Base-by-base conservation (phyloP, 2,113 vertebrate genomes). In the Sinosuthora webbiana region DNA sequence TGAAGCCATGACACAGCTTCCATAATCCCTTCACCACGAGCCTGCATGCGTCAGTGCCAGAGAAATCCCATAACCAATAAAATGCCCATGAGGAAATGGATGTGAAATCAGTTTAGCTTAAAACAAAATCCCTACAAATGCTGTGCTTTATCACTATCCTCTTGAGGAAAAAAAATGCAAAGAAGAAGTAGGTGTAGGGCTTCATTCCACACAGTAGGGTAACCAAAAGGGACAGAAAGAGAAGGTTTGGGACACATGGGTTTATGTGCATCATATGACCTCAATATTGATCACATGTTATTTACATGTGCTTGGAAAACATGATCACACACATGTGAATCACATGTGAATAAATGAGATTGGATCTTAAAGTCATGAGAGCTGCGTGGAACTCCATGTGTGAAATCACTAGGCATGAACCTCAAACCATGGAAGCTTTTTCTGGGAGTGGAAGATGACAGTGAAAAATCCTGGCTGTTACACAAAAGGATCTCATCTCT, bases 21-120 rank as follows among this genome's bases (percentile, higher is more conserved):
- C 95, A 83, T 44, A 92, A 85, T 93, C 37, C 88, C 78, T 95
- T 73, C 95, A 91, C 88, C 83, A 96, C 27, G 49, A 76, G 49
- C 70, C 81, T 86, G 84, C 91, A 76, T 92, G 94, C 91, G 1
- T 57, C 93, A 94, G 79, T 93, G 63, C 41, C 63, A 85, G 87
- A 92, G 80, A 91, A 92, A 91, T 16, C 50, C 20, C 50, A 8
- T 52, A 85, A 88, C 28, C 4, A 30, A 60, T 71, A 78, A 88
- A 94, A 70, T 83, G 47, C 87, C 73, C 85, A 0, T 59, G 84
- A 90, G 49, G 69, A 81, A 71, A 71, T 50, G 27, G 55, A 76
- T 93, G 31, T 77, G 88, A 68, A 92, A 79, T 70, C 39, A 94
- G 73, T 60, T 53, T 53, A 89, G 91, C 80, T 95, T 82, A 16